A percentile compares a stretch with the other conserved stretches of the same genome.
These are phyloP conservation scores for Clarias batrachus DNA, from an alignment of 2,113 vertebrate species.

Conservation along the genomic window DNA sequence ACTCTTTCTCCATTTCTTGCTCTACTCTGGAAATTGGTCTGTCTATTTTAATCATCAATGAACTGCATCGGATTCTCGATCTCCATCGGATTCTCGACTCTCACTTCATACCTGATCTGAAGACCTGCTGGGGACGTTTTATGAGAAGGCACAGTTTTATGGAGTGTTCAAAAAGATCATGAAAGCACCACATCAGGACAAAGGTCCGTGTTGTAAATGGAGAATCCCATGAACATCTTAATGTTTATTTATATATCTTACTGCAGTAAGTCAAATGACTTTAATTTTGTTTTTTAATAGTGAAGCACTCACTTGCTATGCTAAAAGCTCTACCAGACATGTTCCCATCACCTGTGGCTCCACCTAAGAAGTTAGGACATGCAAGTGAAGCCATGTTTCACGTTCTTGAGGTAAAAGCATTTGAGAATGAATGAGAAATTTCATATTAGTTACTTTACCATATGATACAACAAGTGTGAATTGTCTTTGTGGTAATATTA, in stretches of 20 bases:
- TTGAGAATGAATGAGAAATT: background rate
- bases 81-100: constrained; percentile 26
- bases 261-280: background rate
- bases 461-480: background rate
- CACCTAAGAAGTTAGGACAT: constrained; percentile 51
- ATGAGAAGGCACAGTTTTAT: constrained; percentile 46
- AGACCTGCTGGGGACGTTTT: constrained; percentile 31
- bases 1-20: background rate
- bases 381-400: constrained; percentile 51
- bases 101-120: constrained; percentile 28
- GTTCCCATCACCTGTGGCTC: constrained; percentile 54
- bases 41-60: constrained; percentile 42
- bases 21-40: background rate
- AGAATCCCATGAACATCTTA: background rate
- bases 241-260: background rate
- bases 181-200: constrained; percentile 3
- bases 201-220: background rate
- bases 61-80: constrained; percentile 42
- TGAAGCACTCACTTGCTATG: constrained; percentile 43
- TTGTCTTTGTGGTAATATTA: background rate
- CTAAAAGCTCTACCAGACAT: constrained; percentile 52
- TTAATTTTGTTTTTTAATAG: no score
- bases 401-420: constrained; percentile 48
- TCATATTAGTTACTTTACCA: background rate
- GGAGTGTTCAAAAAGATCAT: constrained; percentile 40